Evolutionary conservation across 2,797 vertebrate species (phyloP).

Genomic region (Amblyraja radiata): DNA sequence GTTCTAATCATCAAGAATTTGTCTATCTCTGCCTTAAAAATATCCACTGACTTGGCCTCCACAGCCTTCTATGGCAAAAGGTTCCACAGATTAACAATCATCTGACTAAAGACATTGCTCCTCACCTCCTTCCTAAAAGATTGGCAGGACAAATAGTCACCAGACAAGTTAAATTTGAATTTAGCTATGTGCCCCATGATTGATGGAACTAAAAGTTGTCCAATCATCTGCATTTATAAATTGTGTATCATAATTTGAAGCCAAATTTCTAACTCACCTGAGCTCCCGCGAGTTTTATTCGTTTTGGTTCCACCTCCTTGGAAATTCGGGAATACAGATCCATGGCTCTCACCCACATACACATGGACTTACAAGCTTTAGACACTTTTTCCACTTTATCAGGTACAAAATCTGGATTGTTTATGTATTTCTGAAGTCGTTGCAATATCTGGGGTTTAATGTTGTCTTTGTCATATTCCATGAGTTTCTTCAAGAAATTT

Average conservation of each 20-base stretch:
- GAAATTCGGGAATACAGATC: conserved; percentile 70
- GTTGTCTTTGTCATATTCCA: conserved; percentile 74
- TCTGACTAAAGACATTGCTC: too few relatives aligned
- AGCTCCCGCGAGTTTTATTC: conserved; percentile 64
- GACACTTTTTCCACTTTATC: conserved; percentile 78
- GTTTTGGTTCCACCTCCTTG: conserved; percentile 72
- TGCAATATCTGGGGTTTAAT: conserved; percentile 65
- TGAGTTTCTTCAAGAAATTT: conserved; percentile 68
- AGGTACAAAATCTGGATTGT: conserved; percentile 71
- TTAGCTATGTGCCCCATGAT: background rate
- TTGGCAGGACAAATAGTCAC: background rate
- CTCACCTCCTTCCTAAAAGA: too few relatives aligned
- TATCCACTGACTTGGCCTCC: too few relatives aligned
- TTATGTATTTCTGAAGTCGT: conserved; percentile 71
- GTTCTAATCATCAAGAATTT: too few relatives aligned
- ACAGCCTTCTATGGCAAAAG: too few relatives aligned
- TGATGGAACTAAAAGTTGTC: background rate
- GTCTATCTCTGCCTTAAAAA: too few relatives aligned
- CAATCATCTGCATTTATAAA: background rate
- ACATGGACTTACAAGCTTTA: conserved; percentile 75
- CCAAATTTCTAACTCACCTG: conserved; percentile 54
- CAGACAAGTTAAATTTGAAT: too few relatives aligned
- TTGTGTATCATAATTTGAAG: background rate
- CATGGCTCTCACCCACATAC: conserved; percentile 78
- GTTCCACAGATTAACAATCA: too few relatives aligned